Evolutionary conservation across 1,140 invertebrate species (phyloP), one percentile per base, ranked within the genome.

Genomic region (Penaeus chinensis): DNA sequence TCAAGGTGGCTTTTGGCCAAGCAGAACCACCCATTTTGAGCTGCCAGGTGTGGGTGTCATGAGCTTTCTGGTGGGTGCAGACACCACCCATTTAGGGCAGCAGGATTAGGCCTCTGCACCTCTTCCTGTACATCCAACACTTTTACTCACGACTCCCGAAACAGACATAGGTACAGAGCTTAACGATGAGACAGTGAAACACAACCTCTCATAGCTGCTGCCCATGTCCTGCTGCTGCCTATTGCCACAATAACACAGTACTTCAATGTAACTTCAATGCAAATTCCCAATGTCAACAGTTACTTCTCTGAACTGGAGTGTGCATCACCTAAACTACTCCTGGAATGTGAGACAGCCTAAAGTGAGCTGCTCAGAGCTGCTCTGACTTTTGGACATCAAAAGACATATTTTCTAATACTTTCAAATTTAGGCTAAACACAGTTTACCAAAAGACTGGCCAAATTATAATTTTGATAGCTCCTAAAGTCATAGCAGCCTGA

Each of bases 321-420:
- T 85, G 84, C 84, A 85, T 85, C 77, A 79, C 84, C 84, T 85
- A 85, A 78, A 79, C 84, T 85, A 85, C 62, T 78, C 84, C 77
- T 85, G 84, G 84, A 85, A 85, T 85, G 84, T 85, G 84, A 79
- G 77, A 79, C 84, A 85, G 62, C 84, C 77, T 78, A 79, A 80
- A 85, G 84, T 79, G 32, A 82, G 80, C 80, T 82, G 80, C 42
- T 69, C 80, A 82, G 80, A 65, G 62, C 80, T 82, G 80, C 62
- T 66, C 62, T 82, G 80, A 82, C 80, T 69, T 65, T 42, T 22
- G 37, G 63, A 65, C 80, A 66, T 82, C 65, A 62, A 47, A 71
- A 27, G 42, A 37, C 27, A 65, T 42, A 47, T 42, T 65, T 74
- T 65, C 22, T 22, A 60, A 65, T 65, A 65, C 61, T 65, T 66